Evolutionary conservation across 1,140 invertebrate genomes (phyloP).

Genomic region (Aphidius gifuensis): DNA sequence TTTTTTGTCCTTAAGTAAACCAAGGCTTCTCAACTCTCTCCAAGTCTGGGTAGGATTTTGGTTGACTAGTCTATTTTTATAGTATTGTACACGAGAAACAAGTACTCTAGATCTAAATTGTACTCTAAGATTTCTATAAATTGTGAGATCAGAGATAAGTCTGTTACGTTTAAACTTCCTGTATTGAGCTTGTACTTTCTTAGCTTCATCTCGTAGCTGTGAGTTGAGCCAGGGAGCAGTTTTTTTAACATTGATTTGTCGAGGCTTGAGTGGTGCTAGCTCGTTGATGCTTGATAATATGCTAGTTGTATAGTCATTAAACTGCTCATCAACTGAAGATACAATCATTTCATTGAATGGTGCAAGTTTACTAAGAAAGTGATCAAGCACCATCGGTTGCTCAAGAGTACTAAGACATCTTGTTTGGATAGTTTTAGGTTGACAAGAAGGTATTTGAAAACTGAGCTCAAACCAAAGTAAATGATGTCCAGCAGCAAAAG

Average conservation of each 20-base stretch:
- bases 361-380: not conserved
- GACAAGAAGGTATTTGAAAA: not conserved
- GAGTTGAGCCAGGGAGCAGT: not conserved
- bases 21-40: conserved; percentile 1
- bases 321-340: not conserved
- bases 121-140: not conserved
- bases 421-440: not conserved
- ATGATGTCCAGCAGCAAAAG: conserved; percentile 13
- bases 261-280: no score
- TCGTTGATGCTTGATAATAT: no score
- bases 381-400: not conserved
- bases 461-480: not conserved
- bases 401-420: not conserved
- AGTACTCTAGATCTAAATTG: not conserved
- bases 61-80: not conserved
- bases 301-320: not conserved
- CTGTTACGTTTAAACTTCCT: not conserved
- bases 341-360: no score
- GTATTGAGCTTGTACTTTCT: not conserved
- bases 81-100: not conserved
- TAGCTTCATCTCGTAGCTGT: not conserved
- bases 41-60: not conserved
- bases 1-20: not conserved
- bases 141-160: not conserved
- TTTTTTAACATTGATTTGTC: no score